Percentiles rank a stretch among this genome's conserved stretches.
Evolutionary conservation across 35 echinoderm and acorn worm genomes (phyloP).

Genomic region (Heliocidaris erythrogramma): DNA sequence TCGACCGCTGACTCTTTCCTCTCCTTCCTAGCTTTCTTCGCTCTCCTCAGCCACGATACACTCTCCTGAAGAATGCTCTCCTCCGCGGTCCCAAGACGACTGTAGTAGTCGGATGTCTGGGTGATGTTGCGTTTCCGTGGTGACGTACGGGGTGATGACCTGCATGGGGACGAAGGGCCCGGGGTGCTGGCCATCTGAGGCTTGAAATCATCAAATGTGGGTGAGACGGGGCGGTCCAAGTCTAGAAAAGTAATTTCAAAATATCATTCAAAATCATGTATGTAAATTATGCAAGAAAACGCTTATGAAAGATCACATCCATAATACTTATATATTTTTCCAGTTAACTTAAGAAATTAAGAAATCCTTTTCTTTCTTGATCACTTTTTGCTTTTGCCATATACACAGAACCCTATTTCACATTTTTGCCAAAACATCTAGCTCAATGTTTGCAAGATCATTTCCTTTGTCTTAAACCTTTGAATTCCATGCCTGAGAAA

Average conservation of each 20-base stretch:
- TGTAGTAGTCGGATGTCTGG: conserved; percentile 31
- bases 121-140: conserved; percentile 27
- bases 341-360: too few relatives aligned
- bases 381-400: too few relatives aligned
- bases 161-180: not conserved
- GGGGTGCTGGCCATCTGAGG: conserved; percentile 16
- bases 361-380: too few relatives aligned
- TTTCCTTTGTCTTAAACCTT: too few relatives aligned
- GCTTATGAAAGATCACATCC: not conserved
- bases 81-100: not conserved
- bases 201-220: conserved; percentile 12
- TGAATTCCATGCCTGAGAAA: too few relatives aligned
- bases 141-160: not conserved
- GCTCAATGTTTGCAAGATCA: too few relatives aligned
- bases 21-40: conserved; percentile 24
- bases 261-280: not conserved
- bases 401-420: too few relatives aligned
- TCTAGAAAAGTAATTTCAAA: not conserved
- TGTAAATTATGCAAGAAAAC: not conserved
- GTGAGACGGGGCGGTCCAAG: not conserved
- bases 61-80: conserved; percentile 25
- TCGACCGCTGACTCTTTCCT: not conserved
- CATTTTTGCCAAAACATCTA: too few relatives aligned
- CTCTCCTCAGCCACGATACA: conserved; percentile 31
- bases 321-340: not conserved